Base-by-base conservation (phyloP, 2,113 vertebrate species). In the Epinephelus lanceolatus region DNA sequence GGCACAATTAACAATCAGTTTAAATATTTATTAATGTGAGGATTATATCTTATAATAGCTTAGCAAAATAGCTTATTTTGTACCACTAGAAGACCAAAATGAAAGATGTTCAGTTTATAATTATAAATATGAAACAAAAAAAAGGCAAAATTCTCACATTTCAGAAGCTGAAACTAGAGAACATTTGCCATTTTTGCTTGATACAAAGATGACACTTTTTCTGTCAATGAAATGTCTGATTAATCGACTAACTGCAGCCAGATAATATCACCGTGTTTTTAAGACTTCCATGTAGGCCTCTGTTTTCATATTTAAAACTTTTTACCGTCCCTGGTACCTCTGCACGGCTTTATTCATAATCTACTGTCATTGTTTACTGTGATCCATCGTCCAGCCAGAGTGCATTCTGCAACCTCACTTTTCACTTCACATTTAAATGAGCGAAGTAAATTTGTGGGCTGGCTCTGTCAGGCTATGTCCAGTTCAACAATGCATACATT, bases 401-500 rank as follows among this genome's bases (percentile, higher is more conserved):
- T 45, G 18, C 69, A 56, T 80, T 17, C 37, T 74, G 21, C 27
- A 23, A 37, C 30, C 42, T 4, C 9, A 60, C 30, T 67, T 71
- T 77, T 80, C 52, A 57, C 18, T 3, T 47, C 33, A 63, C 52
- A 17, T 40, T 70, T 18, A 42, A 71, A 65, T 53, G 66, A 78
- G n/a, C 68, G 66, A 70, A 37, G 57, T 56, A 19, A 52, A 72
- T 65, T 52, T 69, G 59, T 75, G 77, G n/a, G 47, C 45, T 75
- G 56, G 53, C 76, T 83, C 76, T 80, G 65, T 81, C 76, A 77
- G 3, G 45, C 65, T 67, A 27, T 69, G 45, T 23, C 14, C 75
- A 68, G 84, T 80, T 51, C 49, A 89, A 42, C 88, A 90, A 89
- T 85, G 75, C 72, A 82, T 66, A 86, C 3, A 76, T 76, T 91